Evolutionary conservation across 2,888 invertebrate species (phyloP).

Genomic region (Caenorhabditis imperialis): DNA sequence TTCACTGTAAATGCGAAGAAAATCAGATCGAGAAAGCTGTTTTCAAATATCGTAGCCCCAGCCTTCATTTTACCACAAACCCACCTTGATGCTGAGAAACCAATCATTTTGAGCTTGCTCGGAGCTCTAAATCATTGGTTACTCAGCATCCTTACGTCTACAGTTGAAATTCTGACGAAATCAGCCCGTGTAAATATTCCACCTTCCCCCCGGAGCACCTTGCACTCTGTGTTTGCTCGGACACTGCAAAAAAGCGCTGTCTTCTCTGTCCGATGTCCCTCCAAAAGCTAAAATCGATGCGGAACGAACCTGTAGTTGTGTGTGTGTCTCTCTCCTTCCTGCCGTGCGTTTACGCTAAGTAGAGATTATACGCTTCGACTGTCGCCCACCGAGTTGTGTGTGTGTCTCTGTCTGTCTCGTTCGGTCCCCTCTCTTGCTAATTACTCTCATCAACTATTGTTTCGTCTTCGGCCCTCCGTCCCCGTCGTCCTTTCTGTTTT

Average conservation of each 20-base stretch:
- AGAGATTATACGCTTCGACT: slow-evolving; percentile 55
- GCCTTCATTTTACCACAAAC: neutral
- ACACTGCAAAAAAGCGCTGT: slow-evolving; percentile 1
- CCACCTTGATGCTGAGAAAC: no score
- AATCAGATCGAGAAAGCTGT: no score
- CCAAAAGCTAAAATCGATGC: slow-evolving; percentile 7
- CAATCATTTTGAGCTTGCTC: no score
- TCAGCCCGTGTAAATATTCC: no score
- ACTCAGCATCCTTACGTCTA: no score
- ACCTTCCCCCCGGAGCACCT: no score
- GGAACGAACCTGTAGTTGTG: slow-evolving; percentile 35
- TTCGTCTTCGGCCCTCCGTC: slow-evolving; percentile 17
- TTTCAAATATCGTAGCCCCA: no score
- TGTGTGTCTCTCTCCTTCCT: no score
- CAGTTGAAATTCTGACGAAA: no score
- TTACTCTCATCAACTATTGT: slow-evolving; percentile 56
- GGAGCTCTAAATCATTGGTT: no score
- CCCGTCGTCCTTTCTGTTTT: slow-evolving; percentile 18
- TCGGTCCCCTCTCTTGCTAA: slow-evolving; percentile 46
- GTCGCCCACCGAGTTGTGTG: slow-evolving; percentile 52
- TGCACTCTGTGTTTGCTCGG: slow-evolving; percentile 1
- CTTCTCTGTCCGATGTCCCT: neutral
- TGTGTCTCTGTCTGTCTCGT: no score
- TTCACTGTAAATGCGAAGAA: no score
- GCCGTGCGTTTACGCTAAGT: slow-evolving; percentile 54